phyloP scores from a whole-genome alignment of 2,888 invertebrate species.

The Nemotelus pantherinus region DNA sequence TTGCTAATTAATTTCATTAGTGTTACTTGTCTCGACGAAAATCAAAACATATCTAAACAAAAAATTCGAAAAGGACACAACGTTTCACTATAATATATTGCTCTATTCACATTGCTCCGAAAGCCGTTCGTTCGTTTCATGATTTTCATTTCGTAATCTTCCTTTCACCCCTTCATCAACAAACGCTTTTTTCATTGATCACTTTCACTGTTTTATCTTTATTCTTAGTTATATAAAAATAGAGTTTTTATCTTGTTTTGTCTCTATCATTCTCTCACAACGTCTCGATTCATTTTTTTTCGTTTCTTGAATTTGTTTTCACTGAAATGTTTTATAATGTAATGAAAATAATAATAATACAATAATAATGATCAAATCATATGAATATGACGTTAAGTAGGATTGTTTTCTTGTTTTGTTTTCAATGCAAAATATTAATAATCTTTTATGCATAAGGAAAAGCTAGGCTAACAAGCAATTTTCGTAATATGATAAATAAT shows the following conservation, averaged over 20 bases:
- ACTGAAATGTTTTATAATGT: not conserved
- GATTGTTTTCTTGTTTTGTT: conserved; percentile 12
- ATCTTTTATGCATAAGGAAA: not conserved
- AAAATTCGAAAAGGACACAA: too few species aligned
- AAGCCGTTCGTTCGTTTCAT: not conserved
- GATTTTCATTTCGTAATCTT: not conserved
- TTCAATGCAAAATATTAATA: conserved; percentile 4
- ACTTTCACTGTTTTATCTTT: conserved; percentile 8
- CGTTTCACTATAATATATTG: too few species aligned
- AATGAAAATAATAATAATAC: conserved; percentile 7
- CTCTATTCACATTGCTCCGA: too few species aligned
- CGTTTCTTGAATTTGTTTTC: conserved; percentile 1
- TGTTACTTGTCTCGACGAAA: not conserved
- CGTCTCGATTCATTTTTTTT: conserved; percentile 9
- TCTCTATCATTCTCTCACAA: conserved; percentile 6
- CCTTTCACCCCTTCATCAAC: not conserved
- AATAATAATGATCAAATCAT: conserved; percentile 1
- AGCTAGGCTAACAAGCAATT: conserved; percentile 10
- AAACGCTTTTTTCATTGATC: not conserved
- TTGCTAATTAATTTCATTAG: too few species aligned
- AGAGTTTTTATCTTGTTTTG: conserved; percentile 27
- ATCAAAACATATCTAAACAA: not conserved
- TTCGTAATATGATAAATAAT: conserved; percentile 27
- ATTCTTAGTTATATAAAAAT: conserved; percentile 31
- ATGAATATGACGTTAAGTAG: conserved; percentile 28